Evolutionary conservation across 2,113 vertebrate genomes (phyloP).

Genomic region (Urocitellus parryii): DNA sequence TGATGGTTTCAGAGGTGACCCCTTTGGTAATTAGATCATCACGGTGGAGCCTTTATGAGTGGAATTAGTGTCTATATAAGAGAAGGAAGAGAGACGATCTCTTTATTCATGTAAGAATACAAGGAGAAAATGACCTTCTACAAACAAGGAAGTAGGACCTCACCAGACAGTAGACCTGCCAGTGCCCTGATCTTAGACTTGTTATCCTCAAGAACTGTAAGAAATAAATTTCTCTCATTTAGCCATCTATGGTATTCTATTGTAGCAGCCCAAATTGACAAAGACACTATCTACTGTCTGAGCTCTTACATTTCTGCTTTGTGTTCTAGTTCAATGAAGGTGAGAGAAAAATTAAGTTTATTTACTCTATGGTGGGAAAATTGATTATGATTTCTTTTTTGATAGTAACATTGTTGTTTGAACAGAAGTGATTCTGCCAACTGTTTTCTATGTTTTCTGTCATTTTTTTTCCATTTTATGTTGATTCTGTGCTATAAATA

Average conservation of each 20-base stretch:
- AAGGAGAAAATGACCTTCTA: background rate
- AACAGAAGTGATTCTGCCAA: background rate
- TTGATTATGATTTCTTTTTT: background rate
- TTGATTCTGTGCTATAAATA: background rate
- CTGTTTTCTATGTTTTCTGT: constrained; percentile 15
- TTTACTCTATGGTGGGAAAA: background rate
- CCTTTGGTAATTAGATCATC: background rate
- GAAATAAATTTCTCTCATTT: background rate
- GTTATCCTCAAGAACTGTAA: background rate
- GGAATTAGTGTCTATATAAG: background rate
- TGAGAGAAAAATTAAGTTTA: background rate
- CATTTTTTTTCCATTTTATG: background rate
- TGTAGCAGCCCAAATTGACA: background rate
- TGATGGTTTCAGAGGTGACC: background rate
- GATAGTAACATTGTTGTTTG: background rate
- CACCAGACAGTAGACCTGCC: background rate
- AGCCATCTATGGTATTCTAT: background rate
- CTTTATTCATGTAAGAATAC: background rate
- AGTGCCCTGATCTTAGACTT: background rate
- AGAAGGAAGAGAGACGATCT: background rate
- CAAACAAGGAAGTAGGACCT: background rate
- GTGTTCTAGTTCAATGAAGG: background rate
- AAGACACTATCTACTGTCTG: background rate
- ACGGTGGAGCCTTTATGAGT: background rate
- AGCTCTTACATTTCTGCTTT: background rate